These are phyloP conservation scores for Archivesica marissinica DNA, from an alignment of 1,140 invertebrate genomes.

Conservation along the genomic window DNA sequence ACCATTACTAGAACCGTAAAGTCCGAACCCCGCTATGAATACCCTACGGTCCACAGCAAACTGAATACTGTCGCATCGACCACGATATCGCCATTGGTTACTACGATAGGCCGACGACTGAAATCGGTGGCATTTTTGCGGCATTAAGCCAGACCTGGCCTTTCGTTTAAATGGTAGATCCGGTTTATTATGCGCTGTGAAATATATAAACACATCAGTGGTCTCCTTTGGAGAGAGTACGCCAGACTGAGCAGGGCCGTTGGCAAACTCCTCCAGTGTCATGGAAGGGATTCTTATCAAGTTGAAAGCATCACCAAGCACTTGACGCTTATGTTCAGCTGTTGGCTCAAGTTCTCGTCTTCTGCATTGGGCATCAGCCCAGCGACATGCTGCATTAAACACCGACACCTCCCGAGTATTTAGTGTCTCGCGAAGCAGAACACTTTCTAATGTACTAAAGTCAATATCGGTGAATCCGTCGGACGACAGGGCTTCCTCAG, in stretches of 20 bases:
- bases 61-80: constrained; percentile 93
- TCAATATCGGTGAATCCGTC: constrained; percentile 95
- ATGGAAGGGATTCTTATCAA: constrained; percentile 93
- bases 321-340: constrained; percentile 89
- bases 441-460: constrained; percentile 90
- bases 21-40: constrained; percentile 93
- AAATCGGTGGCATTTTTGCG: constrained; percentile 96
- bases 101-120: constrained; percentile 97
- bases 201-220: constrained; percentile 92
- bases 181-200: constrained; percentile 91
- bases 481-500: constrained; percentile 91
- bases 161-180: constrained; percentile 91
- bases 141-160: constrained; percentile 92
- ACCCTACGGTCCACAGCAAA: constrained; percentile 93
- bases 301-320: constrained; percentile 89
- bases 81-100: constrained; percentile 97
- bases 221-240: constrained; percentile 90
- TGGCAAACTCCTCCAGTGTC: constrained; percentile 93
- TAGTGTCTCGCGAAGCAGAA: constrained; percentile 93
- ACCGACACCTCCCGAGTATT: constrained; percentile 91
- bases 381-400: constrained; percentile 89
- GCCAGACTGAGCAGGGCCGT: constrained; percentile 89
- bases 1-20: constrained; percentile 94
- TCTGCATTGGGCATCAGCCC: constrained; percentile 92
- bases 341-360: constrained; percentile 88